Percentiles rank a stretch among this genome's conserved stretches.
These are phyloP conservation scores for Ischnus inquisitorius DNA, from an alignment of 2,888 invertebrate species.

Conservation along the genomic window DNA sequence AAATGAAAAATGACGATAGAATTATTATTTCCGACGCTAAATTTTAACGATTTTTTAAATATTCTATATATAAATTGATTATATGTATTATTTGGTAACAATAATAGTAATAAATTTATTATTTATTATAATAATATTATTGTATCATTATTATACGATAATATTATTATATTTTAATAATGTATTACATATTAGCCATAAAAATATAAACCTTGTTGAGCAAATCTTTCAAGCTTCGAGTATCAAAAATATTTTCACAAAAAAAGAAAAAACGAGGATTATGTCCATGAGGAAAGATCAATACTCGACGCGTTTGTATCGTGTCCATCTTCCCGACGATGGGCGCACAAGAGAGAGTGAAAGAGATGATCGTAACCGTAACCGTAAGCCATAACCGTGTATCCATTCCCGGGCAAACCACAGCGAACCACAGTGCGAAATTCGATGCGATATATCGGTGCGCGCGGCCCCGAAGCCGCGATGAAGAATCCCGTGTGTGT, in stretches of 20 bases:
- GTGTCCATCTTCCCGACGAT: slow-evolving; percentile 6
- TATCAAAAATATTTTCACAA: not conserved
- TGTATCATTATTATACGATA: no score
- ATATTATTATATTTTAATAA: no score
- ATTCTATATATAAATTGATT: no score
- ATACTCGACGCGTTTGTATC: not conserved
- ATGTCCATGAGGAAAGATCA: not conserved
- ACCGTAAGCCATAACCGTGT: slow-evolving; percentile 79
- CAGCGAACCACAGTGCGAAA: slow-evolving; percentile 79
- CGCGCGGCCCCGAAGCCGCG: slow-evolving; percentile 69
- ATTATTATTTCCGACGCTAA: not conserved
- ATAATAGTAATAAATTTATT: no score
- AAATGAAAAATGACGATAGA: not conserved
- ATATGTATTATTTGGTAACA: no score
- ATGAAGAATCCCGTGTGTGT: slow-evolving; percentile 56
- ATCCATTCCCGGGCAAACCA: slow-evolving; percentile 82
- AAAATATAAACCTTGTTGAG: no score
- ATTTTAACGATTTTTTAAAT: not conserved
- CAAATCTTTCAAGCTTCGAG: no score
- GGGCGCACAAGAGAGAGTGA: slow-evolving; percentile 16
- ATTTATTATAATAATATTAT: no score
- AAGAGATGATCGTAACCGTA: slow-evolving; percentile 72
- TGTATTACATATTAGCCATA: no score
- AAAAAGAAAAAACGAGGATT: not conserved
- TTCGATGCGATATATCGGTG: slow-evolving; percentile 79